These are phyloP conservation scores for Caranx ignobilis DNA, from an alignment of 2,113 vertebrate genomes.

Conservation along the genomic window DNA sequence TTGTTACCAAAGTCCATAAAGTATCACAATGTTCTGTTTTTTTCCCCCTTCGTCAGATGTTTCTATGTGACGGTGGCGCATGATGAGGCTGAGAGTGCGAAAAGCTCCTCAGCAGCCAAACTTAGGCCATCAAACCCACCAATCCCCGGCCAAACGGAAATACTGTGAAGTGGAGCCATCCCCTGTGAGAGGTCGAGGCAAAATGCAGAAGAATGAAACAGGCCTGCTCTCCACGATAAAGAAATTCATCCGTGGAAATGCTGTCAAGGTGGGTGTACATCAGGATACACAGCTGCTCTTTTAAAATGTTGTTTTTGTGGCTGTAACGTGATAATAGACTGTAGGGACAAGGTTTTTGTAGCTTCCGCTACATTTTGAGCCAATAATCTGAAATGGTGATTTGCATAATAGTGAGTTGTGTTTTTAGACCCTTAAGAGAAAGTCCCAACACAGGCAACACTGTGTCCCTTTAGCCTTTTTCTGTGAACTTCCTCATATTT, in stretches of 20 bases:
- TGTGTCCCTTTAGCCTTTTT: neutral
- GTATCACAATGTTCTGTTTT: neutral
- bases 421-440: slow-evolving; percentile 7
- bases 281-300: neutral
- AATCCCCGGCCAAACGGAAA: slow-evolving; percentile 93
- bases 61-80: slow-evolving; percentile 91
- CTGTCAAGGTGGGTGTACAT: slow-evolving; percentile 79
- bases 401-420: neutral
- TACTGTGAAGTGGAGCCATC: slow-evolving; percentile 81
- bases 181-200: slow-evolving; percentile 70
- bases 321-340: neutral
- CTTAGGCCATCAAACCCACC: slow-evolving; percentile 80
- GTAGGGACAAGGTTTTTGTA: neutral
- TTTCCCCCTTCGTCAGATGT: slow-evolving; percentile 72
- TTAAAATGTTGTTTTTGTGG: neutral
- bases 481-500: neutral
- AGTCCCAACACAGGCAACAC: neutral
- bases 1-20: no score
- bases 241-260: slow-evolving; percentile 85
- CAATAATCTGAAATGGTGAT: neutral
- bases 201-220: slow-evolving; percentile 84
- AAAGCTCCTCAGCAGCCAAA: slow-evolving; percentile 94
- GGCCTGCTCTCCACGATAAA: slow-evolving; percentile 85
- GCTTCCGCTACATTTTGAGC: neutral
- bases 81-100: slow-evolving; percentile 98